Percentiles rank a stretch among this genome's conserved stretches.
Conservation (phyloP, 2,888 invertebrate genomes). For the Brachypalpus laphriformis region DNA sequence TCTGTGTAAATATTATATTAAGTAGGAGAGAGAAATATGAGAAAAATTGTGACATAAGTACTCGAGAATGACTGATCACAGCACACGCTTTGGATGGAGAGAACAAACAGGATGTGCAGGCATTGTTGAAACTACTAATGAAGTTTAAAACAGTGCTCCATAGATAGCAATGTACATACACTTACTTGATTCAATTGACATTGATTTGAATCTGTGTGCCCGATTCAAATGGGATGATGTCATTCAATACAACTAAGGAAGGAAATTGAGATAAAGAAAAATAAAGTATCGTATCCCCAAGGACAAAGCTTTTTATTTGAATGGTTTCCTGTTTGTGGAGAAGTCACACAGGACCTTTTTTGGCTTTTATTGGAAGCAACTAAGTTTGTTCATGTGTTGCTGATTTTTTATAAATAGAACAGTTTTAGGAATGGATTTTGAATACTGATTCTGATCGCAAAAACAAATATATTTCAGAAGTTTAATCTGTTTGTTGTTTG, state of each 20-base stretch:
- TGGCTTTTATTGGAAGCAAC: background rate
- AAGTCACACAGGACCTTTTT: background rate
- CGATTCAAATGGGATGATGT: background rate
- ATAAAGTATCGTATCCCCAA: background rate
- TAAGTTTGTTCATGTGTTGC: background rate
- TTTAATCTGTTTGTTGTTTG: background rate
- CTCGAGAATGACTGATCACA: background rate
- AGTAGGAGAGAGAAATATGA: constrained; percentile 8
- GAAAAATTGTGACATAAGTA: background rate
- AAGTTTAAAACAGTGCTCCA: background rate
- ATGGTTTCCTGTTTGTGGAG: background rate
- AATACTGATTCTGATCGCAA: background rate
- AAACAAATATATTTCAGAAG: background rate
- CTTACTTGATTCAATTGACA: background rate
- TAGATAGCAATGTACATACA: background rate
- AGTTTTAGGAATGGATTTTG: too few species aligned
- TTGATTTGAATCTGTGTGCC: background rate
- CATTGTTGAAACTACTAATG: background rate
- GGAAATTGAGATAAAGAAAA: background rate
- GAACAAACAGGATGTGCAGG: background rate
- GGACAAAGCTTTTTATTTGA: background rate
- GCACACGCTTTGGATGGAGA: background rate
- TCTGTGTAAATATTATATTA: constrained; percentile 11
- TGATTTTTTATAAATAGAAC: background rate
- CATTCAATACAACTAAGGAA: background rate